These are phyloP conservation scores for Cryptus viduatorius DNA, from an alignment of 2,888 invertebrate genomes.

Conservation along the genomic window DNA sequence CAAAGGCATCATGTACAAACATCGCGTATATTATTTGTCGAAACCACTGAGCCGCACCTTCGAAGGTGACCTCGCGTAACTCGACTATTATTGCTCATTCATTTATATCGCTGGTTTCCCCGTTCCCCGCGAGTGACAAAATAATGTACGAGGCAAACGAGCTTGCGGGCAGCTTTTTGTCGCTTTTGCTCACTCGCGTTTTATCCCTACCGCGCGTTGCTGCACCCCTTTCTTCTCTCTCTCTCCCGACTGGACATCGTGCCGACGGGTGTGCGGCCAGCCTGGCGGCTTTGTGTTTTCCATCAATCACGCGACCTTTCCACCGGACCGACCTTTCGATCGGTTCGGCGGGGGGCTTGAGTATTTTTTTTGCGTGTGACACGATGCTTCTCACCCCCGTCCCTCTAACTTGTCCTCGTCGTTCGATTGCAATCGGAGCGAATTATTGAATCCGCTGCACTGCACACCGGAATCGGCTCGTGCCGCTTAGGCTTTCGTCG, in stretches of 20 bases:
- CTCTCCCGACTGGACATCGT: constrained; percentile 46
- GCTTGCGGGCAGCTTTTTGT: constrained; percentile 74
- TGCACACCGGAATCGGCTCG: constrained; percentile 34
- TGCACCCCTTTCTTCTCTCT: constrained; percentile 71
- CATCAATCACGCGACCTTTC: constrained; percentile 83
- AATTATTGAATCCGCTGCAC: constrained; percentile 81
- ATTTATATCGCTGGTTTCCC: constrained; percentile 57
- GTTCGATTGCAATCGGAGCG: constrained; percentile 81
- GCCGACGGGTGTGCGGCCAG: constrained; percentile 69
- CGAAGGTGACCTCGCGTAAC: constrained; percentile 61
- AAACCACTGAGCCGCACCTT: constrained; percentile 58
- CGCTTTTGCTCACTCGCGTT: constrained; percentile 73
- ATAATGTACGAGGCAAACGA: constrained; percentile 58
- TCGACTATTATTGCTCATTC: constrained; percentile 65
- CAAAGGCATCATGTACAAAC: neutral
- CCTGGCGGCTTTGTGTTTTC: constrained; percentile 80
- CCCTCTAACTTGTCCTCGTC: constrained; percentile 53
- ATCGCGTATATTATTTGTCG: constrained; percentile 39
- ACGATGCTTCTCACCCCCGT: constrained; percentile 50
- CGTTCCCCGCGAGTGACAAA: constrained; percentile 22
- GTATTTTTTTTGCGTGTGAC: constrained; percentile 76
- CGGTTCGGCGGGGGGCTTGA: constrained; percentile 73
- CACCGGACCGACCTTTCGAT: constrained; percentile 77
- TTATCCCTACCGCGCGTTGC: constrained; percentile 1
- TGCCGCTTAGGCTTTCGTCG: constrained; percentile 27